A percentile compares a stretch with the other conserved stretches of the same genome.
These are phyloP conservation scores for Desmophyllum pertusum DNA, from an alignment of 92 coral and sea anemone species.

Conservation along the genomic window DNA sequence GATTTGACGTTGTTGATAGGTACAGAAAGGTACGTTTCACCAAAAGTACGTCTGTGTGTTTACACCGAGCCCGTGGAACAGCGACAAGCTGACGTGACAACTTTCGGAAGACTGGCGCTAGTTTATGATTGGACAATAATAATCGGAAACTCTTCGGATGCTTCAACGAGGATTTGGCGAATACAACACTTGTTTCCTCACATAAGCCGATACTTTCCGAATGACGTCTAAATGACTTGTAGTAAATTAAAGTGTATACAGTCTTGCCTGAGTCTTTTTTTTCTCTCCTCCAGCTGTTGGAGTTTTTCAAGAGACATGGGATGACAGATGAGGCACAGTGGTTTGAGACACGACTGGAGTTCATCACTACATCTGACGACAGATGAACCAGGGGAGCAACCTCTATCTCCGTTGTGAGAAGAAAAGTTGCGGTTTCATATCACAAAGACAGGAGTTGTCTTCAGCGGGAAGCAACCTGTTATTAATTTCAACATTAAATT, in stretches of 20 bases:
- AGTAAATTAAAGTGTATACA: no score
- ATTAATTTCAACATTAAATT: no score
- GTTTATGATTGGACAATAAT: no score
- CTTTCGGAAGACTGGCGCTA: no score
- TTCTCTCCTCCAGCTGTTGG: constrained; percentile 46
- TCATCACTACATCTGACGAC: constrained; percentile 15
- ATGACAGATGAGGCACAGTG: constrained; percentile 56
- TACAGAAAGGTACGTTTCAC: constrained; percentile 55
- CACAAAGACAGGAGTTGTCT: no score
- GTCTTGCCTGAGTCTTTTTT: neutral
- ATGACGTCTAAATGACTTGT: neutral
- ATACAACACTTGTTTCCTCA: no score
- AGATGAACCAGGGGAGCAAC: neutral
- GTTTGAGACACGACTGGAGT: constrained; percentile 51
- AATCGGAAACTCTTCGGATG: no score
- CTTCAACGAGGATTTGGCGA: neutral
- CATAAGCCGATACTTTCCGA: neutral
- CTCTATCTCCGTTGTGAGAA: no score
- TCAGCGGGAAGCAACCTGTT: neutral
- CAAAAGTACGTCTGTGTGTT: neutral
- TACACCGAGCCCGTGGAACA: no score
- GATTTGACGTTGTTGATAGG: constrained; percentile 65
- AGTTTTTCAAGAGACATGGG: constrained; percentile 56
- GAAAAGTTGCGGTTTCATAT: neutral
- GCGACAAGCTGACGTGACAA: no score